Base-by-base conservation (phyloP, 2,888 invertebrate genomes). In the Drosophila prostipennis region DNA sequence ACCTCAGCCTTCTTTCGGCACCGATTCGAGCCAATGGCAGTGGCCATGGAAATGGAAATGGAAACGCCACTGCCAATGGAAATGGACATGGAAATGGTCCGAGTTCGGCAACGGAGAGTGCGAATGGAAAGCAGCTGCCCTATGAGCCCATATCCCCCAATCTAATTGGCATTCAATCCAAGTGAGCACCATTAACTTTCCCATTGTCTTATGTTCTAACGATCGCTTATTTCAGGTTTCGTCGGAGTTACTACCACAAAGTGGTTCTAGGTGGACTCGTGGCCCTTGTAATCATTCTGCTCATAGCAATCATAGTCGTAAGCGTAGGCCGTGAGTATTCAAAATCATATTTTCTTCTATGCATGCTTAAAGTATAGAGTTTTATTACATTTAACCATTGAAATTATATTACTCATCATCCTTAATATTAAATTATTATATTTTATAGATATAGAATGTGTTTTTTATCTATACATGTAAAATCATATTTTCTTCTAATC, bases 181-280 rank as follows among this genome's bases (percentile, higher is more conserved):
- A 89, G 91, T 93, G 49, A 90, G 91, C 6, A 4, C 3, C 4
- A 34, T 42, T 34, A 16, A 6, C 2, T 11, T 39, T 13, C 6
- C n/a, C 8, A 2, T 8, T n/a, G 19, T 3, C 45, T 46, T 54
- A 6, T 72, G 72, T 69, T 51, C 51, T 60, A 69, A 58, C 74
- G 74, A 75, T 76, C 58, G 40, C 32, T 16, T 37, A 29, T 16
- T 13, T 11, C 91, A 95, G 95, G 84, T 94, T 95, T 81, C 93
- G 94, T 79, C 93, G 94, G 90, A 94, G 93, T 92, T 93, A 94
- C 76, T 94, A 93, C 84, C 93, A 93, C 75, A 94, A 93, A 91
- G 89, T 93, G 69, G 79, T 94, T 11, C 78, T 94, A 10, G 87
- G 93, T 13, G 64, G 93, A 13, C 89, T 95, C 32, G 77, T 93